Conservation (phyloP, 2,113 vertebrate species). For the Cinclus mexicanus region DNA sequence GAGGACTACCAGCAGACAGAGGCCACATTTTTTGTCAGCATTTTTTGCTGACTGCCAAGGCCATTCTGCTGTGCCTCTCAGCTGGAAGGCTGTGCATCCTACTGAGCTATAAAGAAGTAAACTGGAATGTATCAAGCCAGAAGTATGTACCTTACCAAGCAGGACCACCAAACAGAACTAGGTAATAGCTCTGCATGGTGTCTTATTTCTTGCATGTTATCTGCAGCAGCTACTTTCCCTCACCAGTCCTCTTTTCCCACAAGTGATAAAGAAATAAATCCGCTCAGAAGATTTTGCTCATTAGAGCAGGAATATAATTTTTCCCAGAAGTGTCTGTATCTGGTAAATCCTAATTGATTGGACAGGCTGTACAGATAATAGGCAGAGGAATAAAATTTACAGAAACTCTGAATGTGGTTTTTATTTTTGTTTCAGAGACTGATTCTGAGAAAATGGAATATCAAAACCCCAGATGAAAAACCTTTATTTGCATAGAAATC, state of each 20-base stretch:
- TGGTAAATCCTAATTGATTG: neutral
- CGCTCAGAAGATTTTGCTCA: neutral
- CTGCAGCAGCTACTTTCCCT: neutral
- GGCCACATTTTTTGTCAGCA: neutral
- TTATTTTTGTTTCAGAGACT: neutral
- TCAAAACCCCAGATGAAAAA: neutral
- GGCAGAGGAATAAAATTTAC: neutral
- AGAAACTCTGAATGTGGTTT: neutral
- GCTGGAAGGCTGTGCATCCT: neutral
- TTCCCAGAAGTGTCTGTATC: neutral
- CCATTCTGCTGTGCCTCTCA: neutral
- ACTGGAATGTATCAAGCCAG: neutral
- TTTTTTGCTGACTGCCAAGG: neutral
- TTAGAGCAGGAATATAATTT: neutral
- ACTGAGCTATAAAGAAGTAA: neutral
- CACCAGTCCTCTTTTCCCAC: neutral
- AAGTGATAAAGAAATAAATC: neutral
- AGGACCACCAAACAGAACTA: neutral
- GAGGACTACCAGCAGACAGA: fast-evolving
- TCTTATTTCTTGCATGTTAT: neutral
- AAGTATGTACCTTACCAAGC: neutral
- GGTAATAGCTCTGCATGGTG: neutral
- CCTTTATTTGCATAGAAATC: neutral
- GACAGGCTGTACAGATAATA: neutral
- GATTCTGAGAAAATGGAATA: neutral